These are phyloP conservation scores for Auanema sp. DNA, from an alignment of 2,888 invertebrate species.

Conservation along the genomic window DNA sequence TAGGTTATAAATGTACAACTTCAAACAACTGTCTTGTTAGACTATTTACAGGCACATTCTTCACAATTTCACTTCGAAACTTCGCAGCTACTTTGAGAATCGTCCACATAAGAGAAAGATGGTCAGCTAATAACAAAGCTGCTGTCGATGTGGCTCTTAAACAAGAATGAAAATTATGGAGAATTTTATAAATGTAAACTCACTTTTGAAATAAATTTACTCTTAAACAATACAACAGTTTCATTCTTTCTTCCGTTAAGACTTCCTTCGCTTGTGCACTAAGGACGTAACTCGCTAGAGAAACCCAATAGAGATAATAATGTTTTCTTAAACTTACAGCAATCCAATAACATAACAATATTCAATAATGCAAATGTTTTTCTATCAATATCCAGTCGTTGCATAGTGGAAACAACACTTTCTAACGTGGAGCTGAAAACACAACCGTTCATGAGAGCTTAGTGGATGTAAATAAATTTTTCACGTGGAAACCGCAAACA, in stretches of 20 bases:
- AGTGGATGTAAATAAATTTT: not conserved
- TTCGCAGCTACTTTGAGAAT: constrained; percentile 10
- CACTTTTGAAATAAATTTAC: constrained; percentile 19
- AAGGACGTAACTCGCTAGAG: constrained; percentile 13
- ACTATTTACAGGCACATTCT: not conserved
- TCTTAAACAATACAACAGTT: constrained; percentile 7
- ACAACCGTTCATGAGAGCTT: constrained; percentile 1
- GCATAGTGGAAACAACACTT: constrained; percentile 12
- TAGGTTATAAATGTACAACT: not conserved
- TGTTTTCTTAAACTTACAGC: constrained; percentile 3
- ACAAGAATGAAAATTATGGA: not conserved
- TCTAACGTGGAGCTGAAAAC: constrained; percentile 3
- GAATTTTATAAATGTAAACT: too few species aligned
- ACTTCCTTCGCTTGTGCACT: constrained; percentile 13
- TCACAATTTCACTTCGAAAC: constrained; percentile 7
- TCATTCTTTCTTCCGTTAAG: constrained; percentile 14
- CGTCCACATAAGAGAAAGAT: constrained; percentile 21
- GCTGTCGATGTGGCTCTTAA: constrained; percentile 12
- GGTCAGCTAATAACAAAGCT: constrained; percentile 17
- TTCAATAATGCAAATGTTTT: constrained; percentile 16
- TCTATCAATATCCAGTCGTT: constrained; percentile 13
- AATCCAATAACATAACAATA: constrained; percentile 17
- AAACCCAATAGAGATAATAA: not conserved
- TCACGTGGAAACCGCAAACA: not conserved
- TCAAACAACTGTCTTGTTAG: constrained; percentile 11